Percentiles rank a stretch among this genome's conserved stretches.
Evolutionary conservation across 2,797 vertebrate genomes (phyloP).

Genomic region (Clamator glandarius): DNA sequence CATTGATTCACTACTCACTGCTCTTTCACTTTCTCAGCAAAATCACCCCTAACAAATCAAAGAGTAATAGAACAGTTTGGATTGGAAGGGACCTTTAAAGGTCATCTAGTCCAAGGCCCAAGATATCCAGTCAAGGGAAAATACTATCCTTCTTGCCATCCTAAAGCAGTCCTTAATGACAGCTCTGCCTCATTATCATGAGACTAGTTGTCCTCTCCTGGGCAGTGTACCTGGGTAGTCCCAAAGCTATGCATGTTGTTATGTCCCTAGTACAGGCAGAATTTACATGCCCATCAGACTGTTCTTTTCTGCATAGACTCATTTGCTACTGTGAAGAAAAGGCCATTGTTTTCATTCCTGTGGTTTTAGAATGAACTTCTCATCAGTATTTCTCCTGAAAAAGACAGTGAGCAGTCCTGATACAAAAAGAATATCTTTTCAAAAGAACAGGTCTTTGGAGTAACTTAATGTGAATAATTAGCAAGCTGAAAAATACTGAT

Average conservation of each 20-base stretch:
- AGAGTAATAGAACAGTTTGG: neutral
- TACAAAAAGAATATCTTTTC: neutral
- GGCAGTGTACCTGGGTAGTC: neutral
- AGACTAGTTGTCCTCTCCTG: neutral
- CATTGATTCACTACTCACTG: neutral
- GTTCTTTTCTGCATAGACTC: neutral
- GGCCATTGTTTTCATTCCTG: neutral
- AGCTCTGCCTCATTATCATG: neutral
- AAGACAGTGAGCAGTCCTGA: neutral
- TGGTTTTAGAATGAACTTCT: neutral
- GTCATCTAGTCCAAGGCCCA: neutral
- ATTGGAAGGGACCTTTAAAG: neutral
- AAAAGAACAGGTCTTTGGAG: neutral
- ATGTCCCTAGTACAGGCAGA: neutral
- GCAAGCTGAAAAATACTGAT: neutral
- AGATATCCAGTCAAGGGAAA: neutral
- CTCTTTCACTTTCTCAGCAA: neutral
- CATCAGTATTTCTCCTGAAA: neutral
- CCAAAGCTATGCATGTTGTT: rapidly evolving
- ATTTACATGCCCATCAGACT: neutral
- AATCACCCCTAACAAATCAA: neutral
- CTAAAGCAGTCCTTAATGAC: neutral
- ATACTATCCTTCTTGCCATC: neutral
- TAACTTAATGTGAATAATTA: slow-evolving; percentile 13
- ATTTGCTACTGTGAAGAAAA: neutral